A percentile compares a stretch with the other conserved stretches of the same genome.
Conservation (phyloP, 1,140 invertebrate genomes). For the Heliconius hewitsoni region DNA sequence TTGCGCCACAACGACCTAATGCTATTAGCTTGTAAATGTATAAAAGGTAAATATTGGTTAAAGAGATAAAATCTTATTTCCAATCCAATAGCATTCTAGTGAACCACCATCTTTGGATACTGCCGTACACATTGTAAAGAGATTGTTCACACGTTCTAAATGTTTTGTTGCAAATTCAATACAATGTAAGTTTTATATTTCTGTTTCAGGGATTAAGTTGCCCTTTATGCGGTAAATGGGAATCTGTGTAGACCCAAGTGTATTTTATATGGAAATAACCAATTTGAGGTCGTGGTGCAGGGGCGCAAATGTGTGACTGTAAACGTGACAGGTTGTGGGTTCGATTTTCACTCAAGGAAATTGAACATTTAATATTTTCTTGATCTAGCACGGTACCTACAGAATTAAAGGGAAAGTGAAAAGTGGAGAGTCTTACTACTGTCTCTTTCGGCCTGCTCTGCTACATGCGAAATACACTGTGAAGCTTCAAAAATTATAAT, state of each 20-base stretch:
- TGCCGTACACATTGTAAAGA: not conserved
- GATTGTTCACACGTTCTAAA: not conserved
- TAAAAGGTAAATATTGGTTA: not conserved
- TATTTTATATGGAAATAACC: not conserved
- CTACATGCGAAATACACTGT: no score
- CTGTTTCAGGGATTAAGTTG: not conserved
- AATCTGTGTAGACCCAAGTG: not conserved
- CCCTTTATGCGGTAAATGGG: not conserved
- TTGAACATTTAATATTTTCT: no score
- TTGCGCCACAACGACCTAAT: no score
- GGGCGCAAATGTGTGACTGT: no score
- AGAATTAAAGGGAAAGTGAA: no score
- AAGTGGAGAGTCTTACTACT: no score
- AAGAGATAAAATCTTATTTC: not conserved
- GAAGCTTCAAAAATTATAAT: no score
- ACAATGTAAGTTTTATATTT: conserved; percentile 4
- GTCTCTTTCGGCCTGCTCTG: no score
- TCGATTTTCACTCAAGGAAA: no score
- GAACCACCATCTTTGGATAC: not conserved
- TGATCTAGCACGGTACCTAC: no score
- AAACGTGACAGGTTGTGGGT: no score
- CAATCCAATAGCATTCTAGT: not conserved
- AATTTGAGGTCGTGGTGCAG: no score
- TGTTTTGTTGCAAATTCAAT: not conserved
- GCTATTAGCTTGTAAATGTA: not conserved